Evolutionary conservation across 2,888 invertebrate genomes (phyloP).

Genomic region (Lepas anatifera): DNA sequence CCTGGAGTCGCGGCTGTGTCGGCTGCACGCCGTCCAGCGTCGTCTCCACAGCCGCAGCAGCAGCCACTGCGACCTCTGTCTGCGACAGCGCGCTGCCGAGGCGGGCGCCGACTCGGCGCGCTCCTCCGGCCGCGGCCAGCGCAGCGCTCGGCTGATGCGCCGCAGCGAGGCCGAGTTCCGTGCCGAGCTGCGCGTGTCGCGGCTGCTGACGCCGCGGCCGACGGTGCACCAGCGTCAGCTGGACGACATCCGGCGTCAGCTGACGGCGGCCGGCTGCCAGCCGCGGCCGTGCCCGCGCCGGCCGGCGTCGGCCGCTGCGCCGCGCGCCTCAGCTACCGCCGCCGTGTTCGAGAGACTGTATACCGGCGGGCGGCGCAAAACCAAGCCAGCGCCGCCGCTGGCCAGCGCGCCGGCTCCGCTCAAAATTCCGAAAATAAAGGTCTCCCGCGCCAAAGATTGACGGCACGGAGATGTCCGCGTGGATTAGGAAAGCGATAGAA

Average conservation of each 20-base stretch:
- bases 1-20: background rate
- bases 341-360: constrained; percentile 9
- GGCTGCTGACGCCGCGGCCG: constrained; percentile 6
- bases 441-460: background rate
- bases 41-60: constrained; percentile 9
- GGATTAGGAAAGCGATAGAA: no score
- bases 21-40: background rate
- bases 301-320: background rate
- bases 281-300: background rate
- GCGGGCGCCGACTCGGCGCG: background rate
- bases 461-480: background rate
- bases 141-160: background rate
- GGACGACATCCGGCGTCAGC: background rate
- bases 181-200: constrained; percentile 1
- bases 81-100: background rate
- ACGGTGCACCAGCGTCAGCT: background rate
- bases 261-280: background rate
- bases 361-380: background rate
- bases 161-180: constrained; percentile 6
- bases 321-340: background rate
- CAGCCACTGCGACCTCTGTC: constrained; percentile 7
- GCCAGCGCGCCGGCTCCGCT: background rate
- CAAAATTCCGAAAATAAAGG: background rate
- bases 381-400: background rate
- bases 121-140: background rate